Evolutionary conservation across 2,888 invertebrate species (phyloP), one percentile per base, ranked within the genome.

Genomic region (Molorchus minor): DNA sequence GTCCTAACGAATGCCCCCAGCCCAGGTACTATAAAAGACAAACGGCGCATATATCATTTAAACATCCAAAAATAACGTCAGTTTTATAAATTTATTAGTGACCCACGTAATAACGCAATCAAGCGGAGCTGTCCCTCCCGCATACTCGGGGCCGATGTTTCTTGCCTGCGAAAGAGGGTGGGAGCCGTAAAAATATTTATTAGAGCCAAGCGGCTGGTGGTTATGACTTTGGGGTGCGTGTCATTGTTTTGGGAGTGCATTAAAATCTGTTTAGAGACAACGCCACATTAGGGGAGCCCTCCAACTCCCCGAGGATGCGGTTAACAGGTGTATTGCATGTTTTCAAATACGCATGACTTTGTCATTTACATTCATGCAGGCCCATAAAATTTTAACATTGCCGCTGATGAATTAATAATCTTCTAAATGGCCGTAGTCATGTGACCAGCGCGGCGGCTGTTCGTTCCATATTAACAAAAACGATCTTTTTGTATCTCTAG

Each of bases 231-330:
- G 69, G 75, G 75, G 75, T 71, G 76, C 73, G 72, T 75, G 75
- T 77, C 77, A 75, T 78, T 77, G 77, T 77, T 78, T 77, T 77
- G 72, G 74, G 75, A 77, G 74, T 76, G 81, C 82, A 83, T 84
- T 83, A 83, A 83, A 83, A 83, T 83, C 82, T 82, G 83, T 83
- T 83, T 83, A 82, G 81, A 76, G 75, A 69, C 73, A 69, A 66
- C 68, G 69, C 72, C 72, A 73, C 76, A 78, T 79, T 79, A 76
- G 72, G 74, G 71, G 69, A 65, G 63, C 67, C 63, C 62, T 52
- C 62, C 67, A 54, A 61, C 69, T 77, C 78, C 75, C 76, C 67
- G 62, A 78, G 79, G 80, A 80, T 71, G 67, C 69, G 74, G 76
- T 79, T 80, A 80, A 80, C 80, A 80, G 80, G 80, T 80, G 79